A percentile compares a stretch with the other conserved stretches of the same genome.
These are phyloP conservation scores for human DNA, from an alignment of 2,113 vertebrate genomes.

Conservation along the genomic window DNA sequence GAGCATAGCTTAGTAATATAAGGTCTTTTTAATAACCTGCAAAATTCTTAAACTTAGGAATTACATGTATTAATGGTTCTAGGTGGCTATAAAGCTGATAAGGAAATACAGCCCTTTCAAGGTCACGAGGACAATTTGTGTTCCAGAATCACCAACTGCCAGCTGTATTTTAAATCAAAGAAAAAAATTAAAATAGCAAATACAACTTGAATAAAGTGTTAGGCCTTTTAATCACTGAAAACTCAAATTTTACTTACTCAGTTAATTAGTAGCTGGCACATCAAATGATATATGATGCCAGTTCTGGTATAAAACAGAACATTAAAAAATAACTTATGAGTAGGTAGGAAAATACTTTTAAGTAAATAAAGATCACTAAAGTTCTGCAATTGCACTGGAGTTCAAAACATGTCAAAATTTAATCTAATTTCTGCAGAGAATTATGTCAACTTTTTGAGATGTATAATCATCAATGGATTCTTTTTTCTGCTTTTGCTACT, in stretches of 20 bases:
- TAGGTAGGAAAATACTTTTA: conserved; percentile 54
- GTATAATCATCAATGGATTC: not conserved
- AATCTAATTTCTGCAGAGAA: conserved; percentile 47
- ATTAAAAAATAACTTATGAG: conserved; percentile 53
- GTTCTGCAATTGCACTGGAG: not conserved
- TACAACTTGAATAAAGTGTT: conserved; percentile 58
- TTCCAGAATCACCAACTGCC: not conserved
- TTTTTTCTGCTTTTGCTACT: not conserved
- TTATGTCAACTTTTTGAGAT: not conserved
- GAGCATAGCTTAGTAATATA: not conserved
- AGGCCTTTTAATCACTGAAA: conserved; percentile 64
- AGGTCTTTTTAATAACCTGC: conserved; percentile 5
- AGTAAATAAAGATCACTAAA: conserved; percentile 52
- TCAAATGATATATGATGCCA: conserved; percentile 61
- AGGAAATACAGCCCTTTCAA: conserved; percentile 49
- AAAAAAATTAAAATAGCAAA: conserved; percentile 57
- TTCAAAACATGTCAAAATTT: conserved; percentile 37
- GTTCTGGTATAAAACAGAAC: conserved; percentile 59
- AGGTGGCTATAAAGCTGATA: not conserved
- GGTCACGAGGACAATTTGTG: conserved; percentile 36
- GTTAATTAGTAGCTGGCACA: conserved; percentile 76
- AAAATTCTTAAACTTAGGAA: conserved; percentile 50
- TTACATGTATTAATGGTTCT: not conserved
- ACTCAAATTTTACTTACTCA: conserved; percentile 58
- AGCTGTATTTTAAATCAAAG: conserved; percentile 62